phyloP scores from a whole-genome alignment of 1,140 invertebrate genomes.

The Mactra quadrangularis region DNA sequence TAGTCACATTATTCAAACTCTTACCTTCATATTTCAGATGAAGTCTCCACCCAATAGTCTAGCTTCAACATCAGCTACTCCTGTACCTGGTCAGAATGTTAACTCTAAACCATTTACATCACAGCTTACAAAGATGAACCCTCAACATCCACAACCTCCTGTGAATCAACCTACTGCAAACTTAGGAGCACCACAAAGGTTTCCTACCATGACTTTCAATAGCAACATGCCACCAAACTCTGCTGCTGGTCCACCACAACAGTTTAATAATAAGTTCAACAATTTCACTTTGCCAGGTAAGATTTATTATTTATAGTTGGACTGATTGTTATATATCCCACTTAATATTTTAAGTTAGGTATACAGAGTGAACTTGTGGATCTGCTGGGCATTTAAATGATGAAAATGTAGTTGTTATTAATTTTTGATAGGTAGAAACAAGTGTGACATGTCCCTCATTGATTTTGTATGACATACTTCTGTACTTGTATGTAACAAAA shows the following conservation, averaged over 20 bases:
- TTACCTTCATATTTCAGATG: slow-evolving; percentile 65
- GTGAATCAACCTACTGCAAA: slow-evolving; percentile 15
- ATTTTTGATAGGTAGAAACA: too few relatives aligned
- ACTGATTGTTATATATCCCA: too few relatives aligned
- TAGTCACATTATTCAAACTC: too few relatives aligned
- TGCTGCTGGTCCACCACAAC: slow-evolving; percentile 26
- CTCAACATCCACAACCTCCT: slow-evolving; percentile 8
- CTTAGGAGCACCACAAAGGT: slow-evolving; percentile 33
- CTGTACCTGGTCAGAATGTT: slow-evolving; percentile 59
- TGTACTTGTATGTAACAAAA: too few relatives aligned
- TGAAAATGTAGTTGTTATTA: too few relatives aligned
- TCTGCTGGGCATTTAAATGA: too few relatives aligned
- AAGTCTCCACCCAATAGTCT: slow-evolving; percentile 68
- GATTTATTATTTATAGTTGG: too few relatives aligned
- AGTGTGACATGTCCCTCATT: too few relatives aligned
- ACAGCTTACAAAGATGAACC: slow-evolving; percentile 40
- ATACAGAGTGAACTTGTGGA: too few relatives aligned
- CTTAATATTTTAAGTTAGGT: too few relatives aligned
- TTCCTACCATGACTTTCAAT: slow-evolving; percentile 51
- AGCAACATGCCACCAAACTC: slow-evolving; percentile 35
- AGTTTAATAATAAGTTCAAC: slow-evolving; percentile 53
- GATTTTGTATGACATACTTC: too few relatives aligned
- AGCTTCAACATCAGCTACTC: background rate
- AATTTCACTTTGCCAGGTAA: slow-evolving; percentile 41
- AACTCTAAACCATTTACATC: slow-evolving; percentile 63